A percentile compares a stretch with the other conserved stretches of the same genome.
Evolutionary conservation across 2,888 invertebrate genomes (phyloP).

Genomic region (Lissonota sp.): DNA sequence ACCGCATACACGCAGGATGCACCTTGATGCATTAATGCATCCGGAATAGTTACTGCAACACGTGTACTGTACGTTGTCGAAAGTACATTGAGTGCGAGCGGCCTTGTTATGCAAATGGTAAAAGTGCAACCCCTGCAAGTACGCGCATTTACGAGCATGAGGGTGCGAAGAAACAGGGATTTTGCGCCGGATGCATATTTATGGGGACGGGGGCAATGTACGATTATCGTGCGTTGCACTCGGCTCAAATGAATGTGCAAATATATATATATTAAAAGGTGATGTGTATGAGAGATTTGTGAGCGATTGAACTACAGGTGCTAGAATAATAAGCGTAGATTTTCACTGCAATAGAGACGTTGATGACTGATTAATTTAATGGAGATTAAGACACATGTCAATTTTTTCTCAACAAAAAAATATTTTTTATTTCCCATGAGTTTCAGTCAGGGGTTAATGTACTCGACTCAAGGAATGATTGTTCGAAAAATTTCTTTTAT

Average conservation of each 20-base stretch:
- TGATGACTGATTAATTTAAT: no score
- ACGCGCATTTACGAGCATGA: constrained; percentile 2
- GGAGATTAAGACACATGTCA: no score
- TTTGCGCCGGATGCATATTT: constrained; percentile 16
- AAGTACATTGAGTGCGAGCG: constrained; percentile 11
- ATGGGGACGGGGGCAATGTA: constrained; percentile 45
- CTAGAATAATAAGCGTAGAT: no score
- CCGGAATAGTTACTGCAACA: constrained; percentile 23
- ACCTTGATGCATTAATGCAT: constrained; percentile 58
- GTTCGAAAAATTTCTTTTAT: no score
- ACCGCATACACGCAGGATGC: constrained; percentile 31
- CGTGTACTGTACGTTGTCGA: constrained; percentile 12
- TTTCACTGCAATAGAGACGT: no score
- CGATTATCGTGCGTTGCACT: constrained; percentile 56
- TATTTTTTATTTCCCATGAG: no score
- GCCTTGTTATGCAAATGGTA: constrained; percentile 60
- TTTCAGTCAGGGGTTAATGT: no score
- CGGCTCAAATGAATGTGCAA: constrained; percentile 20
- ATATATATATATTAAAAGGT: not conserved
- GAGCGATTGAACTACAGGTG: not conserved
- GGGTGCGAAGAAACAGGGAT: constrained; percentile 27
- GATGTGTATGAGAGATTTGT: constrained; percentile 33
- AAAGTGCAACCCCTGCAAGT: constrained; percentile 56
- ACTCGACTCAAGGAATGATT: no score
- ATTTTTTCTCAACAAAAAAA: no score